phyloP scores from a whole-genome alignment of 2,888 invertebrate genomes.

The Eudasyphora cyanicolor region DNA sequence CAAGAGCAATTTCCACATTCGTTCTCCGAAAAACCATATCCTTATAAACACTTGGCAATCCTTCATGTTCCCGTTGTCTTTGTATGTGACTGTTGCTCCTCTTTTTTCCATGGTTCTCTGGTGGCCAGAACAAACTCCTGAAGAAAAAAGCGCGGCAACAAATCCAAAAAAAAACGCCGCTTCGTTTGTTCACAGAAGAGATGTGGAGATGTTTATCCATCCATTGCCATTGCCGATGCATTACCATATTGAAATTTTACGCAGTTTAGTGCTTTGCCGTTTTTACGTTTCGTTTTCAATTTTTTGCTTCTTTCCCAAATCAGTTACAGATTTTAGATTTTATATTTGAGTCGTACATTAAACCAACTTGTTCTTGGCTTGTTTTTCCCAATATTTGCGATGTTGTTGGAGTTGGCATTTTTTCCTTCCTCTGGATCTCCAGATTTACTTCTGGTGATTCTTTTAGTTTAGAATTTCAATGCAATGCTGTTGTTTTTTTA shows the following conservation, averaged over 20 bases:
- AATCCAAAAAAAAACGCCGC: constrained; percentile 43
- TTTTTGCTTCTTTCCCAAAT: constrained; percentile 19
- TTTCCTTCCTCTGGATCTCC: not conserved
- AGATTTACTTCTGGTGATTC: constrained; percentile 27
- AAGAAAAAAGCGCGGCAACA: too few relatives aligned
- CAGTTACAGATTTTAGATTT: constrained; percentile 34
- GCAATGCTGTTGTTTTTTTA: not conserved
- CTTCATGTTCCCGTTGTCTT: not conserved
- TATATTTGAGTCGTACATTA: constrained; percentile 27
- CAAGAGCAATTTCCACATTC: too few relatives aligned
- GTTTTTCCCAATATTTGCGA: constrained; percentile 19
- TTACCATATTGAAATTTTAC: constrained; percentile 62
- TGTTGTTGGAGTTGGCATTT: not conserved
- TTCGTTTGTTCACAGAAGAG: constrained; percentile 59
- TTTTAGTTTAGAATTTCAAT: constrained; percentile 28
- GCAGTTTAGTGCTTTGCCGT: constrained; percentile 47
- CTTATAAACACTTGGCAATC: not conserved
- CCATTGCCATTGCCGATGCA: constrained; percentile 17
- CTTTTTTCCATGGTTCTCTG: not conserved
- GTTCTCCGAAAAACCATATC: not conserved
- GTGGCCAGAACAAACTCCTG: not conserved
- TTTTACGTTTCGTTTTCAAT: constrained; percentile 16
- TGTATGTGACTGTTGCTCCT: not conserved
- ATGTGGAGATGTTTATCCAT: constrained; percentile 55
- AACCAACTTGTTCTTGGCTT: constrained; percentile 24